Base-by-base conservation (phyloP, 2,888 invertebrate genomes). In the Epistrophella euchroma region DNA sequence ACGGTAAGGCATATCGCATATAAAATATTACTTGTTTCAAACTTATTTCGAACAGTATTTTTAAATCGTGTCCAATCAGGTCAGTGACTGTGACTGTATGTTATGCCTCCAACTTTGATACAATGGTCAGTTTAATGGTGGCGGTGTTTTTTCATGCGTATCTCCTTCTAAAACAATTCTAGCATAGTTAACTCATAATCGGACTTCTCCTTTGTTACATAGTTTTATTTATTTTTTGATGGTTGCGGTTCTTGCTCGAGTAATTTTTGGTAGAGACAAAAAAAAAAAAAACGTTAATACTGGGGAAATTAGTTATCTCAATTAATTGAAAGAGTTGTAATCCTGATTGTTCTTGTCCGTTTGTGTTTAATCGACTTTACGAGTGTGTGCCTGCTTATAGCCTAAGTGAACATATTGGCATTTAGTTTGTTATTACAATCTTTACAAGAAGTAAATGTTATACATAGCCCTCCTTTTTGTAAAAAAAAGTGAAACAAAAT, bases 1-100 rank as follows among this genome's bases (percentile, higher is more conserved):
- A 78, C 73, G 86, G 86, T 86, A 86, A 45, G 25, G 10, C 22
- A 0, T 15, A 40, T 55, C 19, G 22, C 15, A 19, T 32, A 72
- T 10, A 58, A 35, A 40, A 9, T 22, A 35, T 17, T 19, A 10
- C 7, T 13, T 47, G 2, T 43, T 68, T 60, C 9, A 55, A 17
- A 40, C n/a, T n/a, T n/a, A 50, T 62, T 70, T 28, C 28, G 43
- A 80, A 80, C 70, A 55, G 58, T 75, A 60, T 60, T 68, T 80
- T 45, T 10, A 68, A 50, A 76, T 80, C 73, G 56, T 56, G 72
- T 40, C 40, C 68, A 47, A 73, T 66, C 86, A 78, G 77, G 82
- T 82, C 81, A 81, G 77, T 73, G 82, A 78, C 82, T 81, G 73
- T 64, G n/a, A n/a, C n/a, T n/a, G n/a, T n/a, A n/a, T n/a, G 60